phyloP scores from a whole-genome alignment of 2,797 vertebrate species.

The Micrastur ruficollis region DNA sequence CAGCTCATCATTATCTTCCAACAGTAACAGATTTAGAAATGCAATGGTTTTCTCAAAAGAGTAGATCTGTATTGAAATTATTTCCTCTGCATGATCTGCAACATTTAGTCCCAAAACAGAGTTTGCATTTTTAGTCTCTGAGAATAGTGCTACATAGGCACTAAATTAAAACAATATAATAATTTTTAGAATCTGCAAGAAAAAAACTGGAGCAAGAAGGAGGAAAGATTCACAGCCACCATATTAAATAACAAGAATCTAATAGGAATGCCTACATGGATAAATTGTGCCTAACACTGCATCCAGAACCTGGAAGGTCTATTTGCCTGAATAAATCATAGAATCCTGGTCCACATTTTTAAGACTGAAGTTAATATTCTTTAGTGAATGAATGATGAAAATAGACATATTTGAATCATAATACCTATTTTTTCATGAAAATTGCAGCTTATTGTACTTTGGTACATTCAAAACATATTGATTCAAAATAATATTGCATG shows the following conservation, averaged over 20 bases:
- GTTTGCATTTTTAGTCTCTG: background rate
- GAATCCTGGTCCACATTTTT: background rate
- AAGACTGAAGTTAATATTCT: background rate
- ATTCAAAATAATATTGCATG: conserved; percentile 58
- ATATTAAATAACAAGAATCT: background rate
- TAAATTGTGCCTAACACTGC: background rate
- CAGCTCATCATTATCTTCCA: background rate
- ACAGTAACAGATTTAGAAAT: background rate
- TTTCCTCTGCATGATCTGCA: background rate
- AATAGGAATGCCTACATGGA: background rate
- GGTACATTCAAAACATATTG: conserved; percentile 23
- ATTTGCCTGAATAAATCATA: background rate
- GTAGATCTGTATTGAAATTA: background rate
- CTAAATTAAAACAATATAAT: background rate
- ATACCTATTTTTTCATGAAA: background rate
- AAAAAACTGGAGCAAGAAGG: background rate
- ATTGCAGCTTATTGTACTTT: background rate
- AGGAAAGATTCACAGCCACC: background rate
- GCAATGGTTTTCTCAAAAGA: background rate
- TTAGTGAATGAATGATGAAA: conserved; percentile 21
- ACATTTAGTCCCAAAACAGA: background rate
- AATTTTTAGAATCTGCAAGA: background rate
- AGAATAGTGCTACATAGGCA: background rate
- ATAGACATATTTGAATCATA: background rate
- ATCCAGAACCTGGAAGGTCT: background rate